A percentile compares a stretch with the other conserved stretches of the same genome.
Evolutionary conservation across 2,797 vertebrate species (phyloP).

Genomic region (Gorsachius magnificus): DNA sequence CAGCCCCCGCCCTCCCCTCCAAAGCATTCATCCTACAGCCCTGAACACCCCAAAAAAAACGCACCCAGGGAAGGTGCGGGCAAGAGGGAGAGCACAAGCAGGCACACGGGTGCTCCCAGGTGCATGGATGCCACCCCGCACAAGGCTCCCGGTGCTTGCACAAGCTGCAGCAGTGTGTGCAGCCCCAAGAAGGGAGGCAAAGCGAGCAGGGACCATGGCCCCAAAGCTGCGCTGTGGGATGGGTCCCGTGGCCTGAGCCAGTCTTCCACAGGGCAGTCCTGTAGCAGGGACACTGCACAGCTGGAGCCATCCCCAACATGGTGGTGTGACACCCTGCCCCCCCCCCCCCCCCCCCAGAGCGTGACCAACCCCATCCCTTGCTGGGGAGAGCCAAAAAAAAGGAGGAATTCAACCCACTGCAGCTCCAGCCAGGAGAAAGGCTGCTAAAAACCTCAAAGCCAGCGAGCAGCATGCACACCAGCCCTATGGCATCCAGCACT

Average conservation of each 20-base stretch:
- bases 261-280: fast-evolving
- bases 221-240: fast-evolving
- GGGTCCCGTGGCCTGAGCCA: fast-evolving
- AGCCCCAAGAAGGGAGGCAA: neutral
- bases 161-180: neutral
- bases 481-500: fast-evolving
- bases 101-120: neutral
- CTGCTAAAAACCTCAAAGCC: neutral
- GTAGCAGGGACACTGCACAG: fast-evolving
- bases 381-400: neutral
- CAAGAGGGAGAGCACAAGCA: neutral
- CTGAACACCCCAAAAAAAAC: fast-evolving
- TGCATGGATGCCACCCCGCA: neutral
- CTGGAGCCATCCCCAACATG: fast-evolving
- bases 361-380: neutral
- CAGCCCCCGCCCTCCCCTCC: neutral
- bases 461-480: fast-evolving
- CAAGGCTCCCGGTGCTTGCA: neutral
- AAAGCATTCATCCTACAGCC: neutral
- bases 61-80: neutral
- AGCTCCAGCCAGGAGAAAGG: fast-evolving
- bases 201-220: fast-evolving
- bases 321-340: no score
- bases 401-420: neutral
- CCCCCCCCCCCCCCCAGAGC: neutral